phyloP scores from a whole-genome alignment of 2,888 invertebrate species.

The Pyrochroa serraticornis region DNA sequence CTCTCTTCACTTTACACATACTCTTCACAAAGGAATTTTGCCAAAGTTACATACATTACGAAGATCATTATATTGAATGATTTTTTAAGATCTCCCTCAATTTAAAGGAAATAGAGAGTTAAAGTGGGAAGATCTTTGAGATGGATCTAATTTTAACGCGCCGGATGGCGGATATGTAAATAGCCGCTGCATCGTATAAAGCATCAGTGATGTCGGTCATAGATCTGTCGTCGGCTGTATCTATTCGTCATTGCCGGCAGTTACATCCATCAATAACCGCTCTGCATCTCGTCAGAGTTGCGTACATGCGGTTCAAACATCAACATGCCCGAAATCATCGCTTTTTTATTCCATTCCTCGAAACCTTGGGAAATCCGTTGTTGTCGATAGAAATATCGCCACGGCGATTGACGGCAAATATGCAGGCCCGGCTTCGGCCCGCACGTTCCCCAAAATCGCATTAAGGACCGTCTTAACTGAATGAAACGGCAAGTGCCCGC shows the following conservation, averaged over 20 bases:
- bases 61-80: too few relatives aligned
- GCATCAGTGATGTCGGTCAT: slow-evolving; percentile 41
- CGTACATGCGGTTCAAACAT: slow-evolving; percentile 24
- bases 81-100: too few relatives aligned
- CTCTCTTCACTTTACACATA: too few relatives aligned
- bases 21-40: too few relatives aligned
- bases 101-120: too few relatives aligned
- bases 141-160: too few relatives aligned
- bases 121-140: too few relatives aligned
- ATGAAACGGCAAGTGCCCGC: too few relatives aligned
- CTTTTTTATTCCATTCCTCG: slow-evolving; percentile 26
- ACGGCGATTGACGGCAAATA: slow-evolving; percentile 15
- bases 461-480: neutral
- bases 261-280: slow-evolving; percentile 43
- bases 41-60: too few relatives aligned
- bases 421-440: neutral
- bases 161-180: slow-evolving; percentile 22
- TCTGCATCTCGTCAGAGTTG: slow-evolving; percentile 38
- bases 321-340: slow-evolving; percentile 28
- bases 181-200: slow-evolving; percentile 13
- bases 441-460: slow-evolving; percentile 1
- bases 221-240: slow-evolving; percentile 48
- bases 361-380: slow-evolving; percentile 24
- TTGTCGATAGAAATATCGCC: slow-evolving; percentile 25
- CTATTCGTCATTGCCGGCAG: slow-evolving; percentile 49